Conservation (phyloP, 2,797 vertebrate genomes). For the Lemur catta region DNA sequence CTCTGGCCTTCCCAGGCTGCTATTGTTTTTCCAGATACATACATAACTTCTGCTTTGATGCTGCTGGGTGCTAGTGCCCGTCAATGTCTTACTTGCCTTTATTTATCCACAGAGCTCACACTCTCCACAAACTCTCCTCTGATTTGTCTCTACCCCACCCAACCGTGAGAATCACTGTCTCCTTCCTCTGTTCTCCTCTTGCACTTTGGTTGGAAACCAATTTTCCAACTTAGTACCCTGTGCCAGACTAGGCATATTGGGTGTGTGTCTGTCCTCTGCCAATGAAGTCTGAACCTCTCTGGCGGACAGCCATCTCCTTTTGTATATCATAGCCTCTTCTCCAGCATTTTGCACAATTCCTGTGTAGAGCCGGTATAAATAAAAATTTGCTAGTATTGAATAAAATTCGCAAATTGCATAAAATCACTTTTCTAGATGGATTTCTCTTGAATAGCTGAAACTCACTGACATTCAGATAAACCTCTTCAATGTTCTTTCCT, state of each 20-base stretch:
- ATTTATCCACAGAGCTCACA: background rate
- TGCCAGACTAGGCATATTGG: background rate
- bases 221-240: background rate
- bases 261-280: background rate
- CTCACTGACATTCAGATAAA: constrained; percentile 44
- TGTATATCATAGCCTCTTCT: background rate
- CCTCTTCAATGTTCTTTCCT: constrained; percentile 34
- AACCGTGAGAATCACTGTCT: background rate
- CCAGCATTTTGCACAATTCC: background rate
- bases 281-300: background rate
- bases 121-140: background rate
- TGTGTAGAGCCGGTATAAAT: background rate
- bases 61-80: background rate
- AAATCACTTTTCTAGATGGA: constrained; percentile 38
- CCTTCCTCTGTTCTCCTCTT: background rate
- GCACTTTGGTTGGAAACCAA: background rate
- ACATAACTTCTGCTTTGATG: background rate
- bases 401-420: constrained; percentile 42
- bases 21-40: background rate
- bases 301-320: background rate
- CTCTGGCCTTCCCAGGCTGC: background rate
- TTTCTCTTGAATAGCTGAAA: constrained; percentile 59
- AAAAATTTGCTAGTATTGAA: constrained; percentile 29
- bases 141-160: background rate
- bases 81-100: background rate